Conservation (phyloP, 2,797 vertebrate species). For the Chiroxiphia lanceolata region DNA sequence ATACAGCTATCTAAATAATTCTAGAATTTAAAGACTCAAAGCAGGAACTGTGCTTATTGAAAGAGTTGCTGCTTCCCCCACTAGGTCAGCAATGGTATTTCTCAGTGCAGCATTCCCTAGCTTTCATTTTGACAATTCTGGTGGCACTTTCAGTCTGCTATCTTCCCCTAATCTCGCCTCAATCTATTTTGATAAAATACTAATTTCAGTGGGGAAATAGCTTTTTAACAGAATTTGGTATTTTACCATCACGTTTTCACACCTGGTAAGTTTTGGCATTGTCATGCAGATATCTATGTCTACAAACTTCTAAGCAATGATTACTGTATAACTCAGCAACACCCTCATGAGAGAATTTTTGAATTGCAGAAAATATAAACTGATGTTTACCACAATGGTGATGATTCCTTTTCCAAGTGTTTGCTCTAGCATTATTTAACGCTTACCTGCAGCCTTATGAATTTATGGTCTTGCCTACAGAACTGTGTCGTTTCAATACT, state of each 20-base stretch:
- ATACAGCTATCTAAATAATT: neutral
- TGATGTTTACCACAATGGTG: neutral
- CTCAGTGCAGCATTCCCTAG: neutral
- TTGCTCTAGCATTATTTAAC: neutral
- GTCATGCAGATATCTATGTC: neutral
- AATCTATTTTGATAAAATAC: neutral
- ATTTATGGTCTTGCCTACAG: neutral
- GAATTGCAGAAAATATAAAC: neutral
- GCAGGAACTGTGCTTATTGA: neutral
- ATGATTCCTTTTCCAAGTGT: neutral
- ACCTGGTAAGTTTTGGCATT: neutral
- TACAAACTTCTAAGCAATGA: neutral
- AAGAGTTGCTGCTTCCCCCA: neutral
- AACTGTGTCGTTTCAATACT: neutral
- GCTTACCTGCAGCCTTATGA: neutral
- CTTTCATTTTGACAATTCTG: neutral
- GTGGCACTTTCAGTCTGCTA: neutral
- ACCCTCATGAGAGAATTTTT: neutral
- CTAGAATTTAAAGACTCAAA: neutral
- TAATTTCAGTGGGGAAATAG: neutral
- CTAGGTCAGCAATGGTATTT: neutral
- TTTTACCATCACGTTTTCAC: neutral
- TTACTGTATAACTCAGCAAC: neutral
- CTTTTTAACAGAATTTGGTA: neutral
- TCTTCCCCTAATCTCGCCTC: neutral